Evolutionary conservation across 2,797 vertebrate genomes (phyloP).

Genomic region (Poecilia gillii): DNA sequence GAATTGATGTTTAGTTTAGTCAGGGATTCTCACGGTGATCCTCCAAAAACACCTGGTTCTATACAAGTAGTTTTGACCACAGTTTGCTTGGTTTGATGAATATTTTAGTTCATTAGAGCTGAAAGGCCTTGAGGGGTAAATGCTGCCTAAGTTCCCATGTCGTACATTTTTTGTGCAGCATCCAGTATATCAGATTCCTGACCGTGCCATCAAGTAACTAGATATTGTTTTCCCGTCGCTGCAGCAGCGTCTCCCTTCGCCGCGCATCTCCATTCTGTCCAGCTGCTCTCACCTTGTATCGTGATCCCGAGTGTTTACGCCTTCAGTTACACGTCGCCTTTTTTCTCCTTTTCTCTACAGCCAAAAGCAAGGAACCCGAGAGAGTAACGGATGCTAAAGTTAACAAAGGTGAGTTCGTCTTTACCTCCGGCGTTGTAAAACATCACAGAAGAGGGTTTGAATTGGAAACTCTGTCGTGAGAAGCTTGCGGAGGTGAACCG

Average conservation of each 20-base stretch:
- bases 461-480: slow-evolving; percentile 1
- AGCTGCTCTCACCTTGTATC: slow-evolving; percentile 21
- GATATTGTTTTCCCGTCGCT: slow-evolving; percentile 19
- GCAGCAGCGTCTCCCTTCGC: background rate
- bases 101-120: background rate
- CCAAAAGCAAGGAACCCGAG: slow-evolving; percentile 95
- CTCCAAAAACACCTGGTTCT: background rate
- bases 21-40: background rate
- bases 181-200: slow-evolving; percentile 12
- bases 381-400: slow-evolving; percentile 86
- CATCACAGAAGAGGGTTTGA: background rate
- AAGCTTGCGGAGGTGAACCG: background rate
- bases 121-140: background rate
- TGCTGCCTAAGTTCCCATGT: too few species aligned
- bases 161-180: background rate
- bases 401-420: slow-evolving; percentile 85
- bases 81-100: background rate
- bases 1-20: background rate
- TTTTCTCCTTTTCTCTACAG: slow-evolving; percentile 76
- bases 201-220: slow-evolving; percentile 18
- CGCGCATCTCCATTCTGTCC: background rate
- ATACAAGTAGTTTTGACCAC: background rate
- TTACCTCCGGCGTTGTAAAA: slow-evolving; percentile 9
- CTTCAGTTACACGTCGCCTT: slow-evolving; percentile 39
- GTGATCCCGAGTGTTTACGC: slow-evolving; percentile 23